A percentile compares a stretch with the other conserved stretches of the same genome.
Conservation (phyloP, 2,888 invertebrate species). For the Myathropa florea region DNA sequence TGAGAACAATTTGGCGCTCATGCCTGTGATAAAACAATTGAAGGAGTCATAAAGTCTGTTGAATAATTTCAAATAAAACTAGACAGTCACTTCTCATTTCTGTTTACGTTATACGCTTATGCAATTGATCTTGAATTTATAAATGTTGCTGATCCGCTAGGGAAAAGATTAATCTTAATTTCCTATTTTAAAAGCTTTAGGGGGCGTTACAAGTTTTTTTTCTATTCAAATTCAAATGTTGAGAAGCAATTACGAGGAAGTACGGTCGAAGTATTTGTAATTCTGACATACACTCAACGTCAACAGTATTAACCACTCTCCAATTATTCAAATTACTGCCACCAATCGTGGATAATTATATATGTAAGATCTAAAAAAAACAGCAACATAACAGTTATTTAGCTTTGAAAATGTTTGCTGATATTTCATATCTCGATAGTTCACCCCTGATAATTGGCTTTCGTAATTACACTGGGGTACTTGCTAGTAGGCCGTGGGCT, state of each 20-base stretch:
- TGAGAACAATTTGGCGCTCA: neutral
- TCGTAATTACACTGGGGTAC: no score
- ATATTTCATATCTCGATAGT: no score
- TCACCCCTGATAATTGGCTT: no score
- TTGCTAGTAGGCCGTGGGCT: no score
- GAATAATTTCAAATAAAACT: no score
- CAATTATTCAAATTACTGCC: neutral
- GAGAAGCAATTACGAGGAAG: no score
- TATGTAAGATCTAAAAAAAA: neutral
- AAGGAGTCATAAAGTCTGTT: neutral
- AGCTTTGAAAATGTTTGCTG: neutral
- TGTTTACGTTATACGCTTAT: neutral
- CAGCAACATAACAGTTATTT: neutral
- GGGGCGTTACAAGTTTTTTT: no score
- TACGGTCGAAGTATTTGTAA: no score
- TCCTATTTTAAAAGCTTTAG: no score
- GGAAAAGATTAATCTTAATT: neutral
- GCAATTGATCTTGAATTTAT: neutral
- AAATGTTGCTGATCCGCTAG: neutral
- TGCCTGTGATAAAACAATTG: neutral
- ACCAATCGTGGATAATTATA: neutral
- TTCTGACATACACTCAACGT: no score
- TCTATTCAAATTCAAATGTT: no score
- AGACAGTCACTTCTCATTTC: neutral
- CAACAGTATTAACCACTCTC: neutral